phyloP scores from a whole-genome alignment of 2,797 vertebrate species.

The Sarcoramphus papa region DNA sequence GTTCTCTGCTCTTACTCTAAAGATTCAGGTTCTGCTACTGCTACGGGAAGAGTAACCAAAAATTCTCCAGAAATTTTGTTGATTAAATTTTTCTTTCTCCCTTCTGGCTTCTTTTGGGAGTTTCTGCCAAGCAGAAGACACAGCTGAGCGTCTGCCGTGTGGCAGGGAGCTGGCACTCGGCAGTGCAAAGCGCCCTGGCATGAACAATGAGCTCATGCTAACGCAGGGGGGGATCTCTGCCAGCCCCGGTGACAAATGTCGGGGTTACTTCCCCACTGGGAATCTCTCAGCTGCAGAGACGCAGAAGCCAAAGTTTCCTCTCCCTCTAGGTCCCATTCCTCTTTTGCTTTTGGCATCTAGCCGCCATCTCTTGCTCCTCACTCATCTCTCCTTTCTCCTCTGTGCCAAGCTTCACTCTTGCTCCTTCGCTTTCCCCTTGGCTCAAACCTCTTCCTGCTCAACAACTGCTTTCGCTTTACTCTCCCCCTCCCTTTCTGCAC shows the following conservation, averaged over 20 bases:
- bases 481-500: neutral
- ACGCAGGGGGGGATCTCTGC: rapidly evolving
- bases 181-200: neutral
- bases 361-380: rapidly evolving
- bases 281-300: neutral
- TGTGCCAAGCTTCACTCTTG: neutral
- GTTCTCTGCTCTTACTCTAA: neutral
- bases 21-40: neutral
- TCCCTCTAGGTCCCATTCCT: too few relatives aligned
- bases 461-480: rapidly evolving
- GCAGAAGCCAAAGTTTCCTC: neutral
- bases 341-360: neutral
- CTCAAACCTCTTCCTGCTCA: neutral
- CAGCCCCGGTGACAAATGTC: rapidly evolving
- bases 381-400: neutral
- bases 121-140: neutral
- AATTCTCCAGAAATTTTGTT: neutral
- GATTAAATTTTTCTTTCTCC: neutral
- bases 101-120: neutral
- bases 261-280: neutral
- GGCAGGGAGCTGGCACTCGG: rapidly evolving
- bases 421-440: neutral
- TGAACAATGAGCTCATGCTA: rapidly evolving
- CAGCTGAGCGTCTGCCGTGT: rapidly evolving
- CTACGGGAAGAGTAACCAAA: neutral